Base-by-base conservation (phyloP, 1,140 invertebrate genomes). In the Mizuhopecten yessoensis region DNA sequence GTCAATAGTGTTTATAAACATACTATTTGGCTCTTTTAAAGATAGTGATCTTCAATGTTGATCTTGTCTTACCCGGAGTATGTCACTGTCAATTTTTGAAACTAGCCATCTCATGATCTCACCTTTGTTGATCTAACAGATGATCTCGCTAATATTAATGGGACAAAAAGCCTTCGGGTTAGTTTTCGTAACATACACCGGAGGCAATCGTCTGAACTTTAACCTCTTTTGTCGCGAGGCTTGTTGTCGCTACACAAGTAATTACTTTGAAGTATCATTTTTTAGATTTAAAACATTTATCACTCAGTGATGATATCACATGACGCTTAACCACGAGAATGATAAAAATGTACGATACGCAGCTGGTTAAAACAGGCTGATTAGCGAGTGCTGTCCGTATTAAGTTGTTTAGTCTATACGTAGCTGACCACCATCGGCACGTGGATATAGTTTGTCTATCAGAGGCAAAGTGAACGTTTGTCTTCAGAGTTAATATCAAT, bases 81-180 rank as follows among this genome's bases (percentile, higher is more conserved):
- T 75, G 57, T 75, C 57, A 75, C 57, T 75, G n/a, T n/a, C 57
- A 17, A n/a, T n/a, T 5, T 75, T 75, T 29, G 1, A 5, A 17
- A 11, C 23, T 5, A 0, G 23, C 9, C 57, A 75, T 75, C 57
- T 9, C 0, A 75, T 29, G 57, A 5, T 29, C 57, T 75, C 45
- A 49, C 45, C 45, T 49, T 49, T 49, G 20, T 20, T n/a, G n/a
- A 39, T 39, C 23, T 5, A 2, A n/a, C n/a, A 3, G 57, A 75
- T 75, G 57, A 75, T 75, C 57, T 75, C 23, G 23, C 57, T 75
- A 9, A 75, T 75, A 75, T 75, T n/a, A 75, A 75, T n/a, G 57
- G 17, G 5, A 75, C 57, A 75, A 75, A 75, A 75, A 0, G 3
- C 42, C 57, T 75, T 75, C 23, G n/a, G 57, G 57, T n/a, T 75